A percentile compares a stretch with the other conserved stretches of the same genome.
Evolutionary conservation across 2,888 invertebrate species (phyloP).

Genomic region (Griposia aprilina): DNA sequence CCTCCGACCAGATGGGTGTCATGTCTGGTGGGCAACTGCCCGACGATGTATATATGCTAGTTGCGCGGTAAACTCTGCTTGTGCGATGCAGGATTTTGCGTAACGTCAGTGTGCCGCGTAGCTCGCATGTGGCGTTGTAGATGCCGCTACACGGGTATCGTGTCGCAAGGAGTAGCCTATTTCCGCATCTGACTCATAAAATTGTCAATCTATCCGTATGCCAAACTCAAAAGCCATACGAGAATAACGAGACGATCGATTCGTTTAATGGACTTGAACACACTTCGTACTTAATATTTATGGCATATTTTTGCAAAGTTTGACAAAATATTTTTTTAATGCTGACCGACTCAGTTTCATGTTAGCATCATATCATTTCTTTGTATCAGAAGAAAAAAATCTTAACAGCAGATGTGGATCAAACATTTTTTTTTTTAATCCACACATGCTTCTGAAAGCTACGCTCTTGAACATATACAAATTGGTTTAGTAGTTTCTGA

Average conservation of each 20-base stretch:
- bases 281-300: not conserved
- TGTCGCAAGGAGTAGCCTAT: not conserved
- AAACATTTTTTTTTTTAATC: not conserved
- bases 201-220: not conserved
- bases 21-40: too few species aligned
- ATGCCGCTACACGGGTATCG: too few species aligned
- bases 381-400: not conserved
- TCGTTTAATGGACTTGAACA: not conserved
- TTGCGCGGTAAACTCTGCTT: too few species aligned
- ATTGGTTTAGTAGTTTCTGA: not conserved
- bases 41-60: too few species aligned
- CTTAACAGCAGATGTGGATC: not conserved
- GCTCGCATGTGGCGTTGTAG: too few species aligned
- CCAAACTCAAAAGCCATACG: not conserved
- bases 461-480: not conserved
- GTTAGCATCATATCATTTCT: not conserved
- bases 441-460: not conserved
- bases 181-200: constrained; percentile 7
- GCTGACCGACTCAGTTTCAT: too few species aligned
- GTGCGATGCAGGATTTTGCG: too few species aligned
- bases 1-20: too few species aligned
- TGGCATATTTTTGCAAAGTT: not conserved
- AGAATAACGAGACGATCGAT: not conserved
- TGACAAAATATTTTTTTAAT: not conserved
- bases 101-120: too few species aligned